Percentiles rank a stretch among this genome's conserved stretches.
These are phyloP conservation scores for Hemitrygon akajei DNA, from an alignment of 2,797 vertebrate species.

Conservation along the genomic window DNA sequence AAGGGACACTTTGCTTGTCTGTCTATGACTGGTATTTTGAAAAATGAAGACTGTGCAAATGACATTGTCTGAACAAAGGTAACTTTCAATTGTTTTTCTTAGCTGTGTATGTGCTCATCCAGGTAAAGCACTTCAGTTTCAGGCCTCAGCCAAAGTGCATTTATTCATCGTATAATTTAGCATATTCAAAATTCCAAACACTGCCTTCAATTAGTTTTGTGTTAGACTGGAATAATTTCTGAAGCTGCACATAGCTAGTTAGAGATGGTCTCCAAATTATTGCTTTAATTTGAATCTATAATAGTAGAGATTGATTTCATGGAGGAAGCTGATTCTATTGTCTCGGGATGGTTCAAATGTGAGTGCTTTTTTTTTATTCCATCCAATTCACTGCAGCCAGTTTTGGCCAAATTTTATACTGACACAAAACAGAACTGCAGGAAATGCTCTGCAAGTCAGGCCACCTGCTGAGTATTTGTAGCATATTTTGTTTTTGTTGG, in stretches of 20 bases:
- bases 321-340: neutral
- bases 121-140: slow-evolving; percentile 16
- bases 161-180: neutral
- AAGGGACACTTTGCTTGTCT: slow-evolving; percentile 9
- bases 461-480: too few relatives aligned
- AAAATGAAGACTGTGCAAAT: neutral
- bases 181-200: neutral
- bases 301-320: neutral
- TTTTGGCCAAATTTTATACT: neutral
- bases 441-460: too few relatives aligned
- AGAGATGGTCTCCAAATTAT: neutral
- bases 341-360: neutral
- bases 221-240: neutral
- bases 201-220: neutral
- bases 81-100: neutral
- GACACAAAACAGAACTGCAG: too few relatives aligned
- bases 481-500: too few relatives aligned
- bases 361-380: neutral
- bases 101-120: neutral
- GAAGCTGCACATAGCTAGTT: neutral
- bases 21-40: neutral
- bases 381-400: neutral
- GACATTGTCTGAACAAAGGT: neutral
- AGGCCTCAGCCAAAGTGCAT: neutral
- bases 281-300: neutral